A percentile compares a stretch with the other conserved stretches of the same genome.
Evolutionary conservation across 1,140 invertebrate genomes (phyloP).

Genomic region (Teleogryllus occipitalis): DNA sequence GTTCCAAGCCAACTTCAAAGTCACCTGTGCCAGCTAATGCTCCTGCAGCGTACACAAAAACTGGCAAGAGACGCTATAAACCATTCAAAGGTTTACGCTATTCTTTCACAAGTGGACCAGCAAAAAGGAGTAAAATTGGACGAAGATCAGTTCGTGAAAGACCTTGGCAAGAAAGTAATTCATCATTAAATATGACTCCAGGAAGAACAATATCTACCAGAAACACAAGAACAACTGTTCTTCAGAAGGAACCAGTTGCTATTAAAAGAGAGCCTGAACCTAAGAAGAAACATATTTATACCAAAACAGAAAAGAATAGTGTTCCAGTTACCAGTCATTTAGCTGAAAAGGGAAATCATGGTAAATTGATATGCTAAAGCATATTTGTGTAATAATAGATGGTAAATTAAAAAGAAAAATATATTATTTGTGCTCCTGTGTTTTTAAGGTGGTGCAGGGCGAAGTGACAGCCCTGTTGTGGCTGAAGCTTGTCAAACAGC

Average conservation of each 20-base stretch:
- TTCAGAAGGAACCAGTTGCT: neutral
- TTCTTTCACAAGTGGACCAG: constrained; percentile 18
- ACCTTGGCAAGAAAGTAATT: neutral
- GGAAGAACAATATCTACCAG: neutral
- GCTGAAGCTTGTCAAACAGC: constrained; percentile 16
- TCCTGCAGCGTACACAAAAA: constrained; percentile 20
- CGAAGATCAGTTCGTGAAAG: neutral
- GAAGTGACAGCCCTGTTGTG: constrained; percentile 17
- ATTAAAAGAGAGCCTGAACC: neutral
- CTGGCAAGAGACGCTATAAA: constrained; percentile 22
- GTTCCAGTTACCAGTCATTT: neutral
- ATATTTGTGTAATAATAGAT: neutral
- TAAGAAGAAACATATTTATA: neutral
- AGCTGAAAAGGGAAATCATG: neutral
- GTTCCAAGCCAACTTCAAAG: neutral
- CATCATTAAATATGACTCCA: neutral
- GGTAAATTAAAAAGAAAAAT: neutral
- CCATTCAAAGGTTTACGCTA: constrained; percentile 22
- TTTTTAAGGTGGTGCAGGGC: neutral
- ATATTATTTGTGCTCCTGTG: neutral
- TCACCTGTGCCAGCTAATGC: neutral
- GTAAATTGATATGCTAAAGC: too few species aligned
- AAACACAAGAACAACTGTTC: neutral
- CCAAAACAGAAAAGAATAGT: neutral
- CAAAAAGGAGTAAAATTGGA: constrained; percentile 6